Percentiles rank a stretch among this genome's conserved stretches.
phyloP scores from a whole-genome alignment of 2,113 vertebrate genomes.

The Erythrolamprus reginae region DNA sequence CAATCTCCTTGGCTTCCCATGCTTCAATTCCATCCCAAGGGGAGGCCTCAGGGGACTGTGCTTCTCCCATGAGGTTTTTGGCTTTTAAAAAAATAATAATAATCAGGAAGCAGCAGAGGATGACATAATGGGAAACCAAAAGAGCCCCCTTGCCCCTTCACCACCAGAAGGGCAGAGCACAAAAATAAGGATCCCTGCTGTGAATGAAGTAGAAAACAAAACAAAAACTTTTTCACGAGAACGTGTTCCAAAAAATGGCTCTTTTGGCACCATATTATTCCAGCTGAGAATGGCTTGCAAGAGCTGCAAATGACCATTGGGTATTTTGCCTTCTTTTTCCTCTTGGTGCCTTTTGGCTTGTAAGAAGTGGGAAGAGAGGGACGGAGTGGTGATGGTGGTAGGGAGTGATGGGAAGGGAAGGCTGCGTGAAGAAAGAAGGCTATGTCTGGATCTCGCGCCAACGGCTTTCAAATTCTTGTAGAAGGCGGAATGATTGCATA shows the following conservation, averaged over 20 bases:
- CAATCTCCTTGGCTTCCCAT: background rate
- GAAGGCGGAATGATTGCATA: background rate
- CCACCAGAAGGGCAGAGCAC: background rate
- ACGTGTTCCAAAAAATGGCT: background rate
- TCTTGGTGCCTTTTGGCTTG: background rate
- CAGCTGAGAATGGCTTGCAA: background rate
- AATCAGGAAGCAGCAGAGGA: background rate
- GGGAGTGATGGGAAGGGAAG: background rate
- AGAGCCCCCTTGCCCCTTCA: background rate
- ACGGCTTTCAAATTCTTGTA: background rate
- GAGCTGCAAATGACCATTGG: background rate
- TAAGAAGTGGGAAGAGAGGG: background rate
- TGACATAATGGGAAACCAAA: background rate
- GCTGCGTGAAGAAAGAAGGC: background rate
- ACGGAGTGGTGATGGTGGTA: background rate
- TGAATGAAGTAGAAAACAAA: background rate
- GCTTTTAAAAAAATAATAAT: too few relatives aligned
- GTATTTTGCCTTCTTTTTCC: background rate
- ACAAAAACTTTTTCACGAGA: background rate
- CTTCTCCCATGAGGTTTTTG: background rate
- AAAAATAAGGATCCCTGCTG: background rate
- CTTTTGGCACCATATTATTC: background rate
- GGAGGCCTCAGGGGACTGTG: background rate
- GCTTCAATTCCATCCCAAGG: background rate
- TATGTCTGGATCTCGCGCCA: background rate